These are phyloP conservation scores for Frankliniella intonsa DNA, from an alignment of 2,888 invertebrate genomes.

Conservation along the genomic window DNA sequence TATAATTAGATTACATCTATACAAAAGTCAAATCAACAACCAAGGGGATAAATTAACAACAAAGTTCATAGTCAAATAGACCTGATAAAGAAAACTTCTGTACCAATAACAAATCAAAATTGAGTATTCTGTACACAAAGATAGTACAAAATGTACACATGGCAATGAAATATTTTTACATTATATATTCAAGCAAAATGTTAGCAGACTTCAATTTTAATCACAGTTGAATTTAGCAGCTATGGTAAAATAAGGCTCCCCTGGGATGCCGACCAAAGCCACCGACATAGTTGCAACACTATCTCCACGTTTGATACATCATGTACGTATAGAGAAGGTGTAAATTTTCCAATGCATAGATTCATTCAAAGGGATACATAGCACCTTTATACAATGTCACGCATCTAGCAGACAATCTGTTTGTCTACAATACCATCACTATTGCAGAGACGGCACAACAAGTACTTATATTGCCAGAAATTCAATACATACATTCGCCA, in stretches of 20 bases:
- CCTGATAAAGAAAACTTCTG: constrained; percentile 15
- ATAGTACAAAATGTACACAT: constrained; percentile 14
- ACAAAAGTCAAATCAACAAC: constrained; percentile 17
- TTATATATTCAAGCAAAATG: constrained; percentile 12
- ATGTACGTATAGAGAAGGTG: not conserved
- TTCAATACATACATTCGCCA: not conserved
- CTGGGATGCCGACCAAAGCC: not conserved
- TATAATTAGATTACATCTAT: not conserved
- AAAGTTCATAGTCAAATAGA: constrained; percentile 8
- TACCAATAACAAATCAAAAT: not conserved
- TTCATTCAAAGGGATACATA: not conserved
- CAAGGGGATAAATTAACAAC: constrained; percentile 13
- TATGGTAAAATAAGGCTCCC: not conserved
- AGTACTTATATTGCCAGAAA: not conserved
- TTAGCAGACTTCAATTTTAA: constrained; percentile 25
- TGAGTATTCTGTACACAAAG: constrained; percentile 5
- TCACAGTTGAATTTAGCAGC: constrained; percentile 18
- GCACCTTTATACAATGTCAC: constrained; percentile 1
- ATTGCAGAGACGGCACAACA: not conserved
- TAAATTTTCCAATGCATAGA: not conserved
- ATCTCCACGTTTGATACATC: not conserved
- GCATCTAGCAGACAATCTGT: not conserved
- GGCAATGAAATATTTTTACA: constrained; percentile 5
- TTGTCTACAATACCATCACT: not conserved
- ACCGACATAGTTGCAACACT: constrained; percentile 14